A percentile compares a stretch with the other conserved stretches of the same genome.
phyloP scores from a whole-genome alignment of 1,140 invertebrate species.

The Condylostylus longicornis region DNA sequence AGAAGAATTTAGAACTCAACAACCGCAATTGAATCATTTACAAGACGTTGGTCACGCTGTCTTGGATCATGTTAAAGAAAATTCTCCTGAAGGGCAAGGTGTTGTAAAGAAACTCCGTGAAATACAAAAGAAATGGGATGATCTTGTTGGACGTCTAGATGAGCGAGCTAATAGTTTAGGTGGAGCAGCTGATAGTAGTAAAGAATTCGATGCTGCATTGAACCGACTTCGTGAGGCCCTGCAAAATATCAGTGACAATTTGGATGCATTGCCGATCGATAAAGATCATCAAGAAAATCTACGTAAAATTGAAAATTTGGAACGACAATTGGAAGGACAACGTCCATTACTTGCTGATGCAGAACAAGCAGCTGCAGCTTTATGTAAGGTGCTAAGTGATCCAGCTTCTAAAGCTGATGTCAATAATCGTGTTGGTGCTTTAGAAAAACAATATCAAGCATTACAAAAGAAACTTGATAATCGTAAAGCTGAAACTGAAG shows the following conservation, averaged over 20 bases:
- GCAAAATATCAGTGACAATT: constrained; percentile 68
- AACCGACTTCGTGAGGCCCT: constrained; percentile 64
- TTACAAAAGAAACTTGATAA: constrained; percentile 80
- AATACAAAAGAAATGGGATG: constrained; percentile 62
- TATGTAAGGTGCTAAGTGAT: constrained; percentile 82
- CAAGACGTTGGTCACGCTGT: constrained; percentile 65
- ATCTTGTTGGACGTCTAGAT: constrained; percentile 57
- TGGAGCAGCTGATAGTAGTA: constrained; percentile 72
- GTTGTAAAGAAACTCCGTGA: constrained; percentile 48
- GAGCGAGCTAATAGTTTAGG: constrained; percentile 69
- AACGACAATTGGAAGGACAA: constrained; percentile 74
- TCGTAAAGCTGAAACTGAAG: constrained; percentile 78
- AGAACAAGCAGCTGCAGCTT: constrained; percentile 67
- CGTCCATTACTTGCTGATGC: constrained; percentile 73
- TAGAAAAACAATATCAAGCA: constrained; percentile 69
- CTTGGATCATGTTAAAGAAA: constrained; percentile 49
- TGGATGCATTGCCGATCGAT: constrained; percentile 67
- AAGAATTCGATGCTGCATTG: constrained; percentile 77
- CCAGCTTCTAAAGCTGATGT: constrained; percentile 79
- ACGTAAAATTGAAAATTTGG: constrained; percentile 69
- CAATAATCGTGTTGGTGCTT: constrained; percentile 65
- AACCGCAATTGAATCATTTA: constrained; percentile 74
- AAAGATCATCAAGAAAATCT: constrained; percentile 78
- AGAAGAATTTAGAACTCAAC: constrained; percentile 82
- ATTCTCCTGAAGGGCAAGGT: constrained; percentile 57